phyloP scores from a whole-genome alignment of 2,888 invertebrate species.

The Dione juno region DNA sequence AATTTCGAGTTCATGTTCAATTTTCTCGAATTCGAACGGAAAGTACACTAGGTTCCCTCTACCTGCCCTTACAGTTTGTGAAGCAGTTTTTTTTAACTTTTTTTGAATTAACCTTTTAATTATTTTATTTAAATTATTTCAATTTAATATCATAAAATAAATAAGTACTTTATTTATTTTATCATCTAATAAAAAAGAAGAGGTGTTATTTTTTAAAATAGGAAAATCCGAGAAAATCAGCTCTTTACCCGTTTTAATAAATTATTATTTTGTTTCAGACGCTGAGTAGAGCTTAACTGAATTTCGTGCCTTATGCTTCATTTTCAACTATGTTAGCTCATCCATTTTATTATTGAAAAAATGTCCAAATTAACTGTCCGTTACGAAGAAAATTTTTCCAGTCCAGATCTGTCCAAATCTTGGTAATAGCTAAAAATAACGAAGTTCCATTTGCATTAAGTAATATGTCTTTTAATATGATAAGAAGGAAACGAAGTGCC shows the following conservation, averaged over 20 bases:
- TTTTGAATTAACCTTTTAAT: no score
- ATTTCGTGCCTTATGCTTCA: constrained; percentile 68
- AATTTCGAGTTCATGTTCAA: no score
- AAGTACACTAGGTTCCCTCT: neutral
- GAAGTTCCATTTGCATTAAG: constrained; percentile 17
- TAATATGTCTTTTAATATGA: constrained; percentile 16
- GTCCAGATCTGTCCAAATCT: constrained; percentile 48
- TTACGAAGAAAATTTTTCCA: constrained; percentile 39
- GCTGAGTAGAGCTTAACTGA: constrained; percentile 53
- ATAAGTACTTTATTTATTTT: no score
- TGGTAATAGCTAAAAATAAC: neutral
- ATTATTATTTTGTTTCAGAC: constrained; percentile 62
- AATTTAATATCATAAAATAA: no score
- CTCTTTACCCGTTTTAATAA: neutral
- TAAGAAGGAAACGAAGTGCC: constrained; percentile 22
- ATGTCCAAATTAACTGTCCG: constrained; percentile 46
- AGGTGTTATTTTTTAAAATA: neutral
- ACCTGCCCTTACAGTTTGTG: no score
- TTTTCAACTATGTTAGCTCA: constrained; percentile 48
- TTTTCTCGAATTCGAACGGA: no score
- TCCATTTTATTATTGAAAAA: constrained; percentile 24
- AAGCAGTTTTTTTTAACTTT: no score
- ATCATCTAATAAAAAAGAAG: no score
- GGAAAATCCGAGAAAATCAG: neutral
- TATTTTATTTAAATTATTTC: no score